Evolutionary conservation across 2,888 invertebrate genomes (phyloP), one percentile per base, ranked within the genome.

Genomic region (Leucoma salicis): DNA sequence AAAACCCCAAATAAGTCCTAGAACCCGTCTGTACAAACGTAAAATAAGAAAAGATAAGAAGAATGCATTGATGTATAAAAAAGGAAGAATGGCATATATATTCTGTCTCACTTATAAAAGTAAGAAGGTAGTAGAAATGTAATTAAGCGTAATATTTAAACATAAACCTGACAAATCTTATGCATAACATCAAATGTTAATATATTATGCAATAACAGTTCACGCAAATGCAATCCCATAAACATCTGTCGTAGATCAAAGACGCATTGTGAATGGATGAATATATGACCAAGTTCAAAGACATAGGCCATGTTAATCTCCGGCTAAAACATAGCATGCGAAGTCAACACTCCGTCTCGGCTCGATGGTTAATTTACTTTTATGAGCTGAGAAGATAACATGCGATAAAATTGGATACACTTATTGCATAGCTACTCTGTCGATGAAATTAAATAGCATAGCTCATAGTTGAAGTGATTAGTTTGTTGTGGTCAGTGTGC

Each of bases 321-420:
- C n/a, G n/a, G 15, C 21, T 24, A 24, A 32, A 34, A 35, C 50
- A 54, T 18, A 28, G 31, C 34, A 33, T 24, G 13, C 18, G 46
- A 49, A 42, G 53, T 54, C 49, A 13, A 35, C 38, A 34, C 51
- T 42, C 50, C 42, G 36, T 43, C 41, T 35, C 41, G 35, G 46
- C 41, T 44, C 39, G 42, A 58, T 48, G 53, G 59, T 63, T 72
- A 70, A 70, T 71, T 73, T 66, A 70, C 60, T 71, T 73, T 76
- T 74, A 76, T 59, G 68, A 67, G 60, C 58, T 60, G 64, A 41
- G 36, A 16, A 46, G 61, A 73, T 74, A 66, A 64, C 54, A 50
- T 52, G 57, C 53, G 49, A 57, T 52, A 54, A 56, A 64, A 69
- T 70, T 67, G 57, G 53, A 61, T 54, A 70, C 52, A 53, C 34